Conservation (phyloP, 1,140 invertebrate genomes). For the Neuroterus valhalla region DNA sequence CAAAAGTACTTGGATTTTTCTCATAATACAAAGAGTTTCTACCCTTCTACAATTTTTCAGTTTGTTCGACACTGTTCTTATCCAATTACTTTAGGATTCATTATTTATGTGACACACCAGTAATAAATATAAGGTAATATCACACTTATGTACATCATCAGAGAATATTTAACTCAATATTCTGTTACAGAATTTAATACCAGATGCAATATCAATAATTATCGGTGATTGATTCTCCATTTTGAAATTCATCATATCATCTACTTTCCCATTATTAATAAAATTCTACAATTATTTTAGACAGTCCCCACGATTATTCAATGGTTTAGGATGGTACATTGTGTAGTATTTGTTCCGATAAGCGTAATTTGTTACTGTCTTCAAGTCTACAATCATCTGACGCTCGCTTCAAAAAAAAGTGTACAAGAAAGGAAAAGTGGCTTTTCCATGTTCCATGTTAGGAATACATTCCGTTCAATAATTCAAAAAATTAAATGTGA, state of each 20-base stretch:
- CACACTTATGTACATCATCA: no score
- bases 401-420: neutral
- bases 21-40: neutral
- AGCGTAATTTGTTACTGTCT: constrained; percentile 13
- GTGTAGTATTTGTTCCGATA: constrained; percentile 1
- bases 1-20: constrained; percentile 6
- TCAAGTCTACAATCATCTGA: neutral
- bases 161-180: no score
- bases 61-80: neutral
- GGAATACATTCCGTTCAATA: no score
- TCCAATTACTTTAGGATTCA: neutral
- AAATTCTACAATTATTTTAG: neutral
- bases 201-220: no score
- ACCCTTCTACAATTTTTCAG: neutral
- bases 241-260: neutral
- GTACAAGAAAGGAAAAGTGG: neutral
- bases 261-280: neutral
- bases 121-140: no score
- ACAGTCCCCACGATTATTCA: neutral
- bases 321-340: neutral
- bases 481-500: no score
- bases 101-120: no score
- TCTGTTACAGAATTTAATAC: no score
- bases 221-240: no score
- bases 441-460: no score